Evolutionary conservation across 2,888 invertebrate species (phyloP).

Genomic region (Cyclophora punctaria): DNA sequence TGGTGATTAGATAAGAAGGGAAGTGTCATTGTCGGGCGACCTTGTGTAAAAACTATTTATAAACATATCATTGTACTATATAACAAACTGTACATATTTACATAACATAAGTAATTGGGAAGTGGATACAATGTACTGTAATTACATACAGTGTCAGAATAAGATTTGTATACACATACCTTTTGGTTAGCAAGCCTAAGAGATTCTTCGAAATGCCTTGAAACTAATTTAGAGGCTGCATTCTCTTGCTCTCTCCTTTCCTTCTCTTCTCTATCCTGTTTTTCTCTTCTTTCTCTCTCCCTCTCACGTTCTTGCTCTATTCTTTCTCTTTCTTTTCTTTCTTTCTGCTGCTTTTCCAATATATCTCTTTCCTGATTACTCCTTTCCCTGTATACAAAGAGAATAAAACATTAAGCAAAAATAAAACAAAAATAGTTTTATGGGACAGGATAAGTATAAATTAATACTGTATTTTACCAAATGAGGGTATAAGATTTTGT

Average conservation of each 20-base stretch:
- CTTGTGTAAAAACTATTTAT: too few relatives aligned
- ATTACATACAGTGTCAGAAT: too few relatives aligned
- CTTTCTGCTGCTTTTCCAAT: conserved; percentile 81
- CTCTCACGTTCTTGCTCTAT: conserved; percentile 77
- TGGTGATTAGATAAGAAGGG: too few relatives aligned
- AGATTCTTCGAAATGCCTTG: conserved; percentile 93
- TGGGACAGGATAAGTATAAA: too few relatives aligned
- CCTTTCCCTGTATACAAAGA: conserved; percentile 57
- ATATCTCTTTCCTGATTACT: conserved; percentile 75
- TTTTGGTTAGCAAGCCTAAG: conserved; percentile 85
- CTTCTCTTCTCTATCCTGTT: conserved; percentile 71
- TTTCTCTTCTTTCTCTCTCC: conserved; percentile 69
- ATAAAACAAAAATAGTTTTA: background rate
- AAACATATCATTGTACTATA: too few relatives aligned
- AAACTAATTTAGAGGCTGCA: conserved; percentile 86
- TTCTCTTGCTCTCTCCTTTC: conserved; percentile 78
- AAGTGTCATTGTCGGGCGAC: too few relatives aligned
- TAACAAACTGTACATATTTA: background rate
- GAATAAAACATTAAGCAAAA: conserved; percentile 10
- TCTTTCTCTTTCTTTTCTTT: conserved; percentile 77
- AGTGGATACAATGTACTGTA: background rate
- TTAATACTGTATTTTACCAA: too few relatives aligned
- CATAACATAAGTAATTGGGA: background rate
- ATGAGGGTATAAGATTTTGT: too few relatives aligned
- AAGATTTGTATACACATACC: conserved; percentile 38